Conservation (phyloP, 2,888 invertebrate genomes). For the Macrophya alboannulata region DNA sequence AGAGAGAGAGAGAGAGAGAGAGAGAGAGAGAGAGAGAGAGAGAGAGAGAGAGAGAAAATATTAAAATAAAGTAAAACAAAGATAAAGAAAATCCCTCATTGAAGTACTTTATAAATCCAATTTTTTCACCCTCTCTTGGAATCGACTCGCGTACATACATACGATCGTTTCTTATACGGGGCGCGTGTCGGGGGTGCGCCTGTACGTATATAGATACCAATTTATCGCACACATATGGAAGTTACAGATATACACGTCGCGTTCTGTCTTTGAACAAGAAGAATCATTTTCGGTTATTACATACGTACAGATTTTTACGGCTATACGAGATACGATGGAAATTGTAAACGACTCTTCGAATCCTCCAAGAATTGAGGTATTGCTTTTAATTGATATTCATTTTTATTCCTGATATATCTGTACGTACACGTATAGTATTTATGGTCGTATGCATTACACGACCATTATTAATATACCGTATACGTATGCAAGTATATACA, state of each 20-base stretch:
- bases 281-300: not conserved
- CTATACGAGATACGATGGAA: slow-evolving; percentile 24
- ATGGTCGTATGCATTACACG: not conserved
- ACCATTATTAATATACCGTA: not conserved
- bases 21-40: too few relatives aligned
- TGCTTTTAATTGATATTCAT: not conserved
- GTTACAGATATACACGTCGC: not conserved
- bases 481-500: not conserved
- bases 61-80: not conserved
- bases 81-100: not conserved
- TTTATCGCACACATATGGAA: not conserved
- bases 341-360: slow-evolving; percentile 33
- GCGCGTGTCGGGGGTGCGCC: not conserved
- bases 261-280: not conserved
- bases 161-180: not conserved
- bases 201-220: not conserved
- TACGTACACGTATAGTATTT: not conserved
- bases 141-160: not conserved
- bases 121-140: not conserved
- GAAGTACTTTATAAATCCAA: not conserved
- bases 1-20: too few relatives aligned
- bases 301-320: not conserved
- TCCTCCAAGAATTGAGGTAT: slow-evolving; percentile 44
- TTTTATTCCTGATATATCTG: not conserved
- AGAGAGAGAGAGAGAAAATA: not conserved